Evolutionary conservation across 2,888 invertebrate species (phyloP), one percentile per base, ranked within the genome.

Genomic region (Bugula neritina): DNA sequence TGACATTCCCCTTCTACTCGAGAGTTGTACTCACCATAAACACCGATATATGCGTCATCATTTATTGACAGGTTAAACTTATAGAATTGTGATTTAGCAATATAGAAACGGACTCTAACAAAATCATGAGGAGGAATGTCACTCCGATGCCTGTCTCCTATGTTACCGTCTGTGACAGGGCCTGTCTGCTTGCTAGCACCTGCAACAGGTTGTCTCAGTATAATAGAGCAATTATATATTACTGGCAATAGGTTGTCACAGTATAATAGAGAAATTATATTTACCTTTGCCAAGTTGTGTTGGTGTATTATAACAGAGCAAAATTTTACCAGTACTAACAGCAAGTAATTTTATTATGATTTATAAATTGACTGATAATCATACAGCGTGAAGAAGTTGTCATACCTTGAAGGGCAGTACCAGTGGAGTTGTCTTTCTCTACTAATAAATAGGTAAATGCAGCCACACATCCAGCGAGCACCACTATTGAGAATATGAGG

Each of bases 101-200:
- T 94, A 86, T 92, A 93, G 86, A 97, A 95, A 86, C 94, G 94
- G 90, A 94, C 92, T 86, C 94, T 94, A 95, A 95, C 95, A 85
- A 95, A 95, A 83, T 94, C 92, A 86, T 94, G 94, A 75, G 95
- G 91, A 81, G 91, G 91, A 82, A 97, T 92, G 86, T 92, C 91
- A 86, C 92, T 91, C 80, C 91, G 91, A 80, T 93, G 87, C 83
- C 91, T 90, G 85, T 93, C 91, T 77, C 94, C 93, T 81, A 94
- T 87, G 31, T 63, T 63, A 31, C 63, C 63, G 31, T 63, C 63
- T 29, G 63, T 63, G 13, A 63, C 63, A 13, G 63, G 63, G 13
- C 63, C 63, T 63, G 63, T 31, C 63, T 31, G 13, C 5, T 13
- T 10, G 31, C 27, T 25, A 63, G 63, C 63, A 63, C 63, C 63